Conservation (phyloP, 2,113 vertebrate species). For the Pachycephala philippinensis region DNA sequence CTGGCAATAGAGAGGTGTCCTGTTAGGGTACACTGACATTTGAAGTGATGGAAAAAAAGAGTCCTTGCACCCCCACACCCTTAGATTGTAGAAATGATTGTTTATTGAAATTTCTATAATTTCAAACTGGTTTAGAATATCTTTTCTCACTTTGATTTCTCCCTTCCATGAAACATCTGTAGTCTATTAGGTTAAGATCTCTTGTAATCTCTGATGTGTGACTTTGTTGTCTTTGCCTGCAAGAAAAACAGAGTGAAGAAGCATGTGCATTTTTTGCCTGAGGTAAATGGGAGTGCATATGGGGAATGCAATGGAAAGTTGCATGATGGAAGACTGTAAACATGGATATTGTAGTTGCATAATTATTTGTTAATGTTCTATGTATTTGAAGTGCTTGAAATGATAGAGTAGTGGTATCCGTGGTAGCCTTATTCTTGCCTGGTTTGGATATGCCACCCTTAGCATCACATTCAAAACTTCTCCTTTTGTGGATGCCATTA, state of each 20-base stretch:
- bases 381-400: background rate
- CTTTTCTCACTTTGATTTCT: background rate
- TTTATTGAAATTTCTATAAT: background rate
- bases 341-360: background rate
- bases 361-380: background rate
- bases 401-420: background rate
- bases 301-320: background rate
- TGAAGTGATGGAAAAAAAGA: background rate
- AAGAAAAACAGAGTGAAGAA: background rate
- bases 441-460: background rate
- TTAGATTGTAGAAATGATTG: background rate
- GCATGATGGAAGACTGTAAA: background rate
- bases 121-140: background rate
- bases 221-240: background rate
- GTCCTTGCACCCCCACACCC: accelerated
- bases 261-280: background rate
- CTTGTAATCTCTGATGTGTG: background rate
- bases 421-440: background rate
- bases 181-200: background rate
- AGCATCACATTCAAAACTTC: background rate
- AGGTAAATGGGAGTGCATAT: background rate
- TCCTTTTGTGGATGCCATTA: background rate
- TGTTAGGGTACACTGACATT: background rate
- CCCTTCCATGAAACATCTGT: background rate
- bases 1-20: background rate